Percentiles rank a stretch among this genome's conserved stretches.
phyloP scores from a whole-genome alignment of 1,140 invertebrate genomes.

The Armadillidium nasatum region DNA sequence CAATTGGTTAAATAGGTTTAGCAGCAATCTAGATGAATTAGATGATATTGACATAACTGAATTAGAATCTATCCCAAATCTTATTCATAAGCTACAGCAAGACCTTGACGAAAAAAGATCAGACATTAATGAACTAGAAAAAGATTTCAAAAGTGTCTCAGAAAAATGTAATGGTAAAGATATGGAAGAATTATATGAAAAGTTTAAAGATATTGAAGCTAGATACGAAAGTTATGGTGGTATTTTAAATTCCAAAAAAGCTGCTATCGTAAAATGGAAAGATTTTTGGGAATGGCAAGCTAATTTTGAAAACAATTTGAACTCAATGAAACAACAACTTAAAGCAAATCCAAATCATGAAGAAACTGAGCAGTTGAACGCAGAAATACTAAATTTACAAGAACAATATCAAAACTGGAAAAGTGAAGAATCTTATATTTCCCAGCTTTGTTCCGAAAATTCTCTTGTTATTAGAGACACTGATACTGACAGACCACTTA shows the following conservation, averaged over 20 bases:
- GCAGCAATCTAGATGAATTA: constrained; percentile 67
- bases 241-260: constrained; percentile 37
- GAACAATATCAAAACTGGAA: constrained; percentile 42
- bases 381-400: constrained; percentile 34
- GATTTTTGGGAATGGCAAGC: constrained; percentile 43
- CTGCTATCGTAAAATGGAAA: constrained; percentile 42
- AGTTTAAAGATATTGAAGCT: constrained; percentile 43
- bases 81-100: constrained; percentile 68
- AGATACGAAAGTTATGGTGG: constrained; percentile 41
- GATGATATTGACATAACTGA: constrained; percentile 56
- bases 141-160: constrained; percentile 40
- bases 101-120: constrained; percentile 74
- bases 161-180: constrained; percentile 39
- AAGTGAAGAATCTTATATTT: constrained; percentile 36
- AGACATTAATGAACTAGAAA: constrained; percentile 55
- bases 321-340: constrained; percentile 39
- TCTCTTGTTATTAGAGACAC: constrained; percentile 38
- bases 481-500: constrained; percentile 34
- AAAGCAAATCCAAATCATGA: constrained; percentile 37
- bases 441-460: constrained; percentile 35
- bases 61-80: constrained; percentile 35
- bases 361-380: constrained; percentile 35
- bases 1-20: constrained; percentile 74
- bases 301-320: constrained; percentile 38
- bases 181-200: constrained; percentile 40